Conservation (phyloP, 2,113 vertebrate genomes). For the Mellivora capensis region DNA sequence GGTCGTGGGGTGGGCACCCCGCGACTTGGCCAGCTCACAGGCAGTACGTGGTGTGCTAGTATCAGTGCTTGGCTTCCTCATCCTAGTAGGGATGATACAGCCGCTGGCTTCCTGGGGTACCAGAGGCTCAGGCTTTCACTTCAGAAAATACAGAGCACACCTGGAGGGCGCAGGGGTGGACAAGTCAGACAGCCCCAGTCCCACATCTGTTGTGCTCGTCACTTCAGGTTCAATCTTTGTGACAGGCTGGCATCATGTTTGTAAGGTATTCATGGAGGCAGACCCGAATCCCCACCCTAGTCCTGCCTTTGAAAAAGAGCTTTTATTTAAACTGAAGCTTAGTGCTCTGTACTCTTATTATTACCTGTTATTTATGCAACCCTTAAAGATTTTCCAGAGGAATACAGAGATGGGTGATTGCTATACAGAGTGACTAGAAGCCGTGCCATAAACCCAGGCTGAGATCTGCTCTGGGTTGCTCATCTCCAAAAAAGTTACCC, state of each 20-base stretch:
- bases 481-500: not conserved
- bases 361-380: not conserved
- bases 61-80: not conserved
- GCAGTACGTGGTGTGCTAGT: fast-evolving
- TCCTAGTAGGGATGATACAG: not conserved
- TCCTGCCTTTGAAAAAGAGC: not conserved
- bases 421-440: not conserved
- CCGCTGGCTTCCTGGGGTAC: not conserved
- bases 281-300: not conserved
- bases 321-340: not conserved
- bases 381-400: not conserved
- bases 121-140: too few species aligned
- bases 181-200: not conserved
- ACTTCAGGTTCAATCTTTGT: not conserved
- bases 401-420: not conserved
- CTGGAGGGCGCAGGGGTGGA: fast-evolving
- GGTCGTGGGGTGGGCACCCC: not conserved
- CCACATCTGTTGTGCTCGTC: not conserved
- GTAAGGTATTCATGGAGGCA: not conserved
- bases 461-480: not conserved
- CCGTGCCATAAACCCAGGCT: not conserved
- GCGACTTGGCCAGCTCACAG: fast-evolving
- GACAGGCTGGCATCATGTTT: not conserved
- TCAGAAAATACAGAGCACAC: not conserved
- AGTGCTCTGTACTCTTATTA: not conserved